A percentile compares a stretch with the other conserved stretches of the same genome.
phyloP scores from a whole-genome alignment of 2,888 invertebrate species.

The Orchestes rusci region DNA sequence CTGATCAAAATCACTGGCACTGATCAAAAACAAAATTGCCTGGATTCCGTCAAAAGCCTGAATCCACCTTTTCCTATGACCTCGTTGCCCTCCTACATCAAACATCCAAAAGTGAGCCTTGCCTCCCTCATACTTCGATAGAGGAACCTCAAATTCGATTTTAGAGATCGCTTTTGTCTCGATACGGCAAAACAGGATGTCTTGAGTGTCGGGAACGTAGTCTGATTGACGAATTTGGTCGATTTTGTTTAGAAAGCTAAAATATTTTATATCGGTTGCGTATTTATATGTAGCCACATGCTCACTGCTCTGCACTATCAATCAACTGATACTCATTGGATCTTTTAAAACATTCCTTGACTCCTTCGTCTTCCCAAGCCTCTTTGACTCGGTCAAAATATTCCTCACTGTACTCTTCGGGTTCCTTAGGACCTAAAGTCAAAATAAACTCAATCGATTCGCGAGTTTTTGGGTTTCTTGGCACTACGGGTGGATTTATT shows the following conservation, averaged over 20 bases:
- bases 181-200: slow-evolving; percentile 69
- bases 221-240: slow-evolving; percentile 54
- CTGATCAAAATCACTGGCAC: slow-evolving; percentile 75
- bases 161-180: slow-evolving; percentile 68
- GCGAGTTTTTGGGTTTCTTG: slow-evolving; percentile 47
- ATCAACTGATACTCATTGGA: slow-evolving; percentile 73
- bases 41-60: slow-evolving; percentile 72
- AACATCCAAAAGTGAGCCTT: slow-evolving; percentile 71
- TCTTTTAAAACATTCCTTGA: slow-evolving; percentile 60
- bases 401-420: slow-evolving; percentile 54
- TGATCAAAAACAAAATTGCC: slow-evolving; percentile 73
- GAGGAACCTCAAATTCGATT: slow-evolving; percentile 65
- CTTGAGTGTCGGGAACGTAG: slow-evolving; percentile 67
- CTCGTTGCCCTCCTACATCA: slow-evolving; percentile 78
- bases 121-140: slow-evolving; percentile 63
- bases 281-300: not conserved
- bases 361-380: slow-evolving; percentile 65
- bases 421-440: slow-evolving; percentile 46
- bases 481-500: slow-evolving; percentile 43
- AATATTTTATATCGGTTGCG: slow-evolving; percentile 24
- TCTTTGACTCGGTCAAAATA: slow-evolving; percentile 62
- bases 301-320: slow-evolving; percentile 79
- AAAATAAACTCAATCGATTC: slow-evolving; percentile 48
- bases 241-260: slow-evolving; percentile 68
- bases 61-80: slow-evolving; percentile 56